phyloP scores from a whole-genome alignment of 2,888 invertebrate genomes.

The Philhelius pedissequus region DNA sequence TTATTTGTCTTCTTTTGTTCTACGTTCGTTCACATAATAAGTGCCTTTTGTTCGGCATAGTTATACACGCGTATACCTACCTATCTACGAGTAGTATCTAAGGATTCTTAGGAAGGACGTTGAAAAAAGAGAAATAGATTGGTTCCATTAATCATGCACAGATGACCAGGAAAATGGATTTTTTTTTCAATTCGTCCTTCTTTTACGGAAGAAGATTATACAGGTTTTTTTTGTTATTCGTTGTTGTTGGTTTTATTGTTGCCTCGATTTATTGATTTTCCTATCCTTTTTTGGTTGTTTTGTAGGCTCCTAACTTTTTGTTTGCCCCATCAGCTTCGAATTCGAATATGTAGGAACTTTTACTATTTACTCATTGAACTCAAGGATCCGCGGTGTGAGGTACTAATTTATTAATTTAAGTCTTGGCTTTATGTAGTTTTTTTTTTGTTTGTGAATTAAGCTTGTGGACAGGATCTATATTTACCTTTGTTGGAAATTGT shows the following conservation, averaged over 20 bases:
- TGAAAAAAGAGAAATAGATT: constrained; percentile 42
- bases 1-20: constrained; percentile 33
- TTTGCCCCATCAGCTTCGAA: constrained; percentile 15
- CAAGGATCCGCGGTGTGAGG: constrained; percentile 44
- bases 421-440: neutral
- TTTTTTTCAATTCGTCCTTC: constrained; percentile 62
- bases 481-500: constrained; percentile 19
- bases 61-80: constrained; percentile 22
- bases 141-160: constrained; percentile 68
- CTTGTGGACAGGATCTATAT: constrained; percentile 8
- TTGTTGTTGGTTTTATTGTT: constrained; percentile 32
- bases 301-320: constrained; percentile 3
- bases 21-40: constrained; percentile 34
- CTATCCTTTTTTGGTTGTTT: constrained; percentile 27
- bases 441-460: neutral
- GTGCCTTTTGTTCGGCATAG: constrained; percentile 31
- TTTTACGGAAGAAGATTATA: constrained; percentile 21
- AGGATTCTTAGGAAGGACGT: constrained; percentile 27
- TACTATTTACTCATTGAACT: neutral
- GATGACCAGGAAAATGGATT: constrained; percentile 67
- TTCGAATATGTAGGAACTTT: neutral
- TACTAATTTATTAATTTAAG: constrained; percentile 62
- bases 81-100: no score
- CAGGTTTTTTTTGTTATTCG: neutral
- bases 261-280: constrained; percentile 65